Evolutionary conservation across 2,113 vertebrate species (phyloP).

Genomic region (Aleadryas rufinucha): DNA sequence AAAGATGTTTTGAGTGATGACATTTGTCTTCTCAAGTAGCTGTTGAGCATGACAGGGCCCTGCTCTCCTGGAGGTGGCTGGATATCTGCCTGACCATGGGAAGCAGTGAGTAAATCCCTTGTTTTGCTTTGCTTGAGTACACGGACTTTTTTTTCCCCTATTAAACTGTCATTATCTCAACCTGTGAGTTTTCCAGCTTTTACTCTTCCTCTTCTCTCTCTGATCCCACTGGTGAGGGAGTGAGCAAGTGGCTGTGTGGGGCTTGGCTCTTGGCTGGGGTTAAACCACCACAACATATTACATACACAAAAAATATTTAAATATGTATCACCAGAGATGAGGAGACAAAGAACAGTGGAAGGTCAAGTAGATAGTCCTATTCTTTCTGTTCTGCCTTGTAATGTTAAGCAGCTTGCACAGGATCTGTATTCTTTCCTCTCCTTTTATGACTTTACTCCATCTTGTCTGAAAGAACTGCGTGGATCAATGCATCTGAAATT

Average conservation of each 20-base stretch:
- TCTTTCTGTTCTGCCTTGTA: not conserved
- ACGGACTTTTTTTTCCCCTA: too few relatives aligned
- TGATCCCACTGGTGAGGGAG: not conserved
- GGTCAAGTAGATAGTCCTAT: not conserved
- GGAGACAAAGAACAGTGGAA: not conserved
- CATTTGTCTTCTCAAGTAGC: not conserved
- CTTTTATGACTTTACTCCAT: not conserved
- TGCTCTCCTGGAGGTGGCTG: not conserved
- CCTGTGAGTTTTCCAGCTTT: not conserved
- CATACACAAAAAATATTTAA: not conserved
- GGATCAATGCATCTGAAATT: not conserved
- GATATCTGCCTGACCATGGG: not conserved
- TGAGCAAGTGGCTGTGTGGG: accelerated
- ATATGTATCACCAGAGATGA: not conserved
- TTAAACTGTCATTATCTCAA: not conserved
- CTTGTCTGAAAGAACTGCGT: not conserved
- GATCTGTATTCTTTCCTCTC: not conserved
- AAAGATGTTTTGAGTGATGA: not conserved
- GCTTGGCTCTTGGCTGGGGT: not conserved
- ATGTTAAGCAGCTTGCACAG: not conserved
- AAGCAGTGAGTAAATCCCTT: not conserved
- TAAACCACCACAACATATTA: not conserved
- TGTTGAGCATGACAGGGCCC: too few relatives aligned
- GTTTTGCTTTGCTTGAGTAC: not conserved
- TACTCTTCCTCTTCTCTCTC: not conserved